A percentile compares a stretch with the other conserved stretches of the same genome.
Conservation (phyloP, 1,140 invertebrate species). For the Drosophila kurseongensis region DNA sequence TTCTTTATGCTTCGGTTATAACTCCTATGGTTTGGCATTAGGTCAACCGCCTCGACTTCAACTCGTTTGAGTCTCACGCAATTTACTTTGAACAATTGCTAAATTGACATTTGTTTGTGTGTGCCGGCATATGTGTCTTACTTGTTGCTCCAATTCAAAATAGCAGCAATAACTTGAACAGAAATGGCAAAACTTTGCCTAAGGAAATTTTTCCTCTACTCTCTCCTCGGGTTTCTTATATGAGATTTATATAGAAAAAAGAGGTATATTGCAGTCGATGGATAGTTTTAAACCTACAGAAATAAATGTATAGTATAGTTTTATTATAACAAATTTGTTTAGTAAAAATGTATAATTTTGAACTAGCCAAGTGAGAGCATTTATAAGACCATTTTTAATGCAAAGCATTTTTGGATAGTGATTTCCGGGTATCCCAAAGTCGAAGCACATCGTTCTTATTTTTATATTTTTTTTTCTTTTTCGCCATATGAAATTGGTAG, state of each 20-base stretch:
- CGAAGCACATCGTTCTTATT: background rate
- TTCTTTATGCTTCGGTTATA: background rate
- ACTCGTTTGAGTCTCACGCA: conserved; percentile 61
- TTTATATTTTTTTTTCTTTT: background rate
- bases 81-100: conserved; percentile 64
- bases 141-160: conserved; percentile 38
- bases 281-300: too few species aligned
- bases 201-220: background rate
- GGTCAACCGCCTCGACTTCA: conserved; percentile 32
- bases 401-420: too few species aligned
- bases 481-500: background rate
- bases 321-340: too few species aligned
- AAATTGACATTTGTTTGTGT: conserved; percentile 51
- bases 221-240: background rate
- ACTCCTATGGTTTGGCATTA: conserved; percentile 18
- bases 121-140: conserved; percentile 15
- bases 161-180: conserved; percentile 6
- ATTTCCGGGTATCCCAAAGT: background rate
- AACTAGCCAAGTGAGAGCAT: too few species aligned
- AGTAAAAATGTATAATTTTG: too few species aligned
- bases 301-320: too few species aligned
- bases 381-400: too few species aligned
- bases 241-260: background rate
- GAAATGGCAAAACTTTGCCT: conserved; percentile 1
- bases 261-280: background rate